Evolutionary conservation across 2,113 vertebrate species (phyloP).

Genomic region (Osmerus eperlanus): DNA sequence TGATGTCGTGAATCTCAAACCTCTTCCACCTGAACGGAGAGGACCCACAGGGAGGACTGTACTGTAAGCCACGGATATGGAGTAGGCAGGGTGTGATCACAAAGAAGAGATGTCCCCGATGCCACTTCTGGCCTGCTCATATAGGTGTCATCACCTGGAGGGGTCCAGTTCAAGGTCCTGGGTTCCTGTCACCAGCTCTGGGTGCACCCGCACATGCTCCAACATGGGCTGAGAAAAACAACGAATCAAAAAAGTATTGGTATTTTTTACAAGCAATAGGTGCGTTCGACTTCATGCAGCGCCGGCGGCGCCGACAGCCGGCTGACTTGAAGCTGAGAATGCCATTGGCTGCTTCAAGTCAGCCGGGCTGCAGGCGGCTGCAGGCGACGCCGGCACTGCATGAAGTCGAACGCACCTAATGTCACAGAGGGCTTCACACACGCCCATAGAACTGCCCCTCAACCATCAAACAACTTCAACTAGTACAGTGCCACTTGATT

Average conservation of each 20-base stretch:
- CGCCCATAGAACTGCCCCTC: neutral
- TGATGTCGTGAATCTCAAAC: conserved; percentile 93
- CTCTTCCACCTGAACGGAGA: conserved; percentile 84
- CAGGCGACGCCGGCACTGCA: too few relatives aligned
- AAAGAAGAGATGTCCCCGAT: neutral
- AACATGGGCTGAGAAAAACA: conserved; percentile 84
- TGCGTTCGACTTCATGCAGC: too few relatives aligned
- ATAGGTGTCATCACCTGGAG: conserved; percentile 75
- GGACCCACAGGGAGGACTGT: neutral
- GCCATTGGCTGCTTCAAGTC: too few relatives aligned
- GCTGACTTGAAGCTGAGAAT: too few relatives aligned
- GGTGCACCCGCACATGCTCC: conserved; percentile 94
- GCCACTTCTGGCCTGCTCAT: neutral
- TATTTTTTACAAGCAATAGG: too few relatives aligned
- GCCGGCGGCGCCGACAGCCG: too few relatives aligned
- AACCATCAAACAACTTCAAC: too few relatives aligned
- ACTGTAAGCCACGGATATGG: neutral
- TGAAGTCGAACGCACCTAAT: too few relatives aligned
- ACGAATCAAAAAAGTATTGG: neutral
- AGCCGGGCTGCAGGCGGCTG: too few relatives aligned
- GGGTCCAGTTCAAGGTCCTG: conserved; percentile 97
- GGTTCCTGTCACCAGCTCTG: conserved; percentile 93
- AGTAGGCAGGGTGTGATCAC: neutral
- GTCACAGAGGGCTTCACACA: neutral
- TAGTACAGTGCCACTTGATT: too few relatives aligned